Conservation (phyloP, 2,797 vertebrate genomes). For the Micrastur ruficollis region DNA sequence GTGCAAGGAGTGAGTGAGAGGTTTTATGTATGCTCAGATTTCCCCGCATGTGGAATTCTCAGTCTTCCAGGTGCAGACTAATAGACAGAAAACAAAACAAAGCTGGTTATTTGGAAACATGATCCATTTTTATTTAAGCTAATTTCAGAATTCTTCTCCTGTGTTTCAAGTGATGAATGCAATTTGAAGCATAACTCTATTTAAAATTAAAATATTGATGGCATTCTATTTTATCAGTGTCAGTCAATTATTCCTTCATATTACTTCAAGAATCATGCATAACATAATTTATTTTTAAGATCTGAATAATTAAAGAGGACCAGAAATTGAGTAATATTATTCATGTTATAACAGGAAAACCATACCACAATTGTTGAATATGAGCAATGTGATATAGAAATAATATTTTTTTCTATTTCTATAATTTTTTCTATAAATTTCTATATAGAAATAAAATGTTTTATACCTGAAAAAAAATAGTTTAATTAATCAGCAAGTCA, state of each 20-base stretch:
- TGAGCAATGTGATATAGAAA: neutral
- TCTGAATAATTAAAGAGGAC: slow-evolving; percentile 23
- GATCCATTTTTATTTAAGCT: neutral
- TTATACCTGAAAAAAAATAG: neutral
- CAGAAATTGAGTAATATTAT: neutral
- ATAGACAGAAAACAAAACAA: accelerated
- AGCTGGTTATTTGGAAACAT: neutral
- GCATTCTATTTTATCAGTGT: neutral
- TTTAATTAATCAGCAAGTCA: neutral
- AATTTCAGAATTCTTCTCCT: neutral
- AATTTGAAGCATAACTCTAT: neutral
- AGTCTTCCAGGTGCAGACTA: neutral
- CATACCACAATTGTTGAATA: neutral
- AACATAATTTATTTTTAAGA: neutral
- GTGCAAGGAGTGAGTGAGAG: neutral
- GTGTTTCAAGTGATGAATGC: neutral
- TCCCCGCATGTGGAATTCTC: neutral
- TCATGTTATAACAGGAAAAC: neutral
- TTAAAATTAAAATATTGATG: slow-evolving; percentile 40
- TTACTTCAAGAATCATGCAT: neutral
- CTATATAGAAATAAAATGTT: neutral
- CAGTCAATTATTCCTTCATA: slow-evolving; percentile 13
- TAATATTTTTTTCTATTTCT: no score
- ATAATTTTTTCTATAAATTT: no score
- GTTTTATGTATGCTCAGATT: neutral